phyloP scores from a whole-genome alignment of 2,113 vertebrate genomes.

The Crotophaga sulcirostris region DNA sequence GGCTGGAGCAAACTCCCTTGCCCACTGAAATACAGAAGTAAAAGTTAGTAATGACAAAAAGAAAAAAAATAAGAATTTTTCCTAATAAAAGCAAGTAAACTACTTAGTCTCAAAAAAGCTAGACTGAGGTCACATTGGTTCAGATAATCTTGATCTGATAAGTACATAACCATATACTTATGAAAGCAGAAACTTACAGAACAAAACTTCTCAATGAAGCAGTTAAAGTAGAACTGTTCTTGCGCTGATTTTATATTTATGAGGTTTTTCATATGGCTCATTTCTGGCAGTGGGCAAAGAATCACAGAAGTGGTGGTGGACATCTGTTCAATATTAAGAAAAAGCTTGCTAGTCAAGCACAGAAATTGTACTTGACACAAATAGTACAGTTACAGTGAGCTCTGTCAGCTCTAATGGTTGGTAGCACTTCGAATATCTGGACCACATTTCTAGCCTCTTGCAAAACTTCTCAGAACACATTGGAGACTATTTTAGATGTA shows the following conservation, averaged over 20 bases:
- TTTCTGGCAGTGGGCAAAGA: background rate
- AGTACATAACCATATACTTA: background rate
- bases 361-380: background rate
- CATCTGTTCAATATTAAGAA: background rate
- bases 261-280: background rate
- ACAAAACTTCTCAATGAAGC: background rate
- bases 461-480: background rate
- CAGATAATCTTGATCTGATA: background rate
- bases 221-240: background rate
- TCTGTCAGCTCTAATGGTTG: background rate
- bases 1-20: constrained; percentile 96
- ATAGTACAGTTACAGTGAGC: background rate
- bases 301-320: background rate
- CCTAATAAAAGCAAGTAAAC: background rate
- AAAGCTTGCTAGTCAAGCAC: background rate
- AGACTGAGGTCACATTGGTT: background rate
- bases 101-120: background rate
- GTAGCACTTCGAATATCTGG: background rate
- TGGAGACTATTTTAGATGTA: background rate
- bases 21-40: constrained; percentile 78
- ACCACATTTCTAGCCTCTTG: background rate
- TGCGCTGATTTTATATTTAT: background rate
- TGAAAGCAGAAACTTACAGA: background rate
- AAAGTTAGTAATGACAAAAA: background rate
- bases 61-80: background rate